Evolutionary conservation across 2,113 vertebrate species (phyloP).

Genomic region (Sciurus niger): DNA sequence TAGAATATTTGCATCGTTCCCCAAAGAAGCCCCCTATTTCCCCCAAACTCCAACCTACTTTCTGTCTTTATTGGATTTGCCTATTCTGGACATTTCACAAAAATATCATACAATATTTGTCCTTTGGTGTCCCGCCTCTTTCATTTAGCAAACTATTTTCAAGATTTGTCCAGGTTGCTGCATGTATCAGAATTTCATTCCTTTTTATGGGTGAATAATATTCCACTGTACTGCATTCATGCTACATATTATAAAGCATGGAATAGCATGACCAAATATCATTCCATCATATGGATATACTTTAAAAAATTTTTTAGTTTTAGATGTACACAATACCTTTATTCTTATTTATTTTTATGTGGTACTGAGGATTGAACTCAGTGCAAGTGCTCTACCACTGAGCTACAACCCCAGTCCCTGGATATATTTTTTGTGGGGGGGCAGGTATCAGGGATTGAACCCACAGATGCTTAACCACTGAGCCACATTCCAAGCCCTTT

Average conservation of each 20-base stretch:
- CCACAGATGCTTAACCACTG: too few relatives aligned
- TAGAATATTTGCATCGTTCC: neutral
- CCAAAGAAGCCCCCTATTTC: neutral
- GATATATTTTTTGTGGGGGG: too few relatives aligned
- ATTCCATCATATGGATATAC: neutral
- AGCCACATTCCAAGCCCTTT: too few relatives aligned
- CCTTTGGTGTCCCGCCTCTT: neutral
- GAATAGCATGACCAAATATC: neutral
- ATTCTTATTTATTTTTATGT: too few relatives aligned
- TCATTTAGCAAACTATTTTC: neutral
- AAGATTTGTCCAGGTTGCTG: neutral
- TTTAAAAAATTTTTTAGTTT: too few relatives aligned
- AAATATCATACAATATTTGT: neutral
- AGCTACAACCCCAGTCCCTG: too few relatives aligned
- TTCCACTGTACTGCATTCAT: too few relatives aligned
- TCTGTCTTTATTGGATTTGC: neutral
- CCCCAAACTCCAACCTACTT: neutral
- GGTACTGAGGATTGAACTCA: too few relatives aligned
- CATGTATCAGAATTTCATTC: neutral
- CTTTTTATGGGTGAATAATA: neutral
- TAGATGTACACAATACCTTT: too few relatives aligned
- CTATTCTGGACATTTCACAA: neutral
- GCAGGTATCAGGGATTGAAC: too few relatives aligned
- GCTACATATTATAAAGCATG: neutral
- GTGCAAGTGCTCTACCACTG: too few relatives aligned